Conservation (phyloP, 2,113 vertebrate genomes). For the Melanerpes formicivorus region DNA sequence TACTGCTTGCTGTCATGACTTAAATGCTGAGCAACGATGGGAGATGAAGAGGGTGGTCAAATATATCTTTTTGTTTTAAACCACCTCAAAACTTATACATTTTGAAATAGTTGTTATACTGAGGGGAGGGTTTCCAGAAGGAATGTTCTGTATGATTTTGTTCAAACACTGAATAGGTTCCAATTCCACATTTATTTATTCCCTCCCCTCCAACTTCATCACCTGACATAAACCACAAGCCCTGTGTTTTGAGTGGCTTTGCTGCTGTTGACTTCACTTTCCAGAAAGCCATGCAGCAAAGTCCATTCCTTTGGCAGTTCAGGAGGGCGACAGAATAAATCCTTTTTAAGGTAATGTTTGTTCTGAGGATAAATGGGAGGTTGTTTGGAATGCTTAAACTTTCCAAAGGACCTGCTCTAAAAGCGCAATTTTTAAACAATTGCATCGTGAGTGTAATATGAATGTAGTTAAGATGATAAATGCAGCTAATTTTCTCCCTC, state of each 20-base stretch:
- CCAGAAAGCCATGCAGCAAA: not conserved
- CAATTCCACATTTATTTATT: not conserved
- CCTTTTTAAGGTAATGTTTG: slow-evolving; percentile 63
- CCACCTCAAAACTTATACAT: not conserved
- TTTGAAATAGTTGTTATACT: not conserved
- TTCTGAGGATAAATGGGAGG: slow-evolving; percentile 56
- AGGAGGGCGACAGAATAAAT: slow-evolving; percentile 26
- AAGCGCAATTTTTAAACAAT: slow-evolving; percentile 77
- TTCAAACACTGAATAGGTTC: not conserved
- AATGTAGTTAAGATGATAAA: slow-evolving; percentile 66
- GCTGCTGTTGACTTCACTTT: not conserved
- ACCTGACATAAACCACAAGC: not conserved
- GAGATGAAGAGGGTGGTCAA: not conserved
- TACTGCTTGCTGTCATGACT: not conserved
- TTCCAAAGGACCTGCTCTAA: slow-evolving; percentile 72
- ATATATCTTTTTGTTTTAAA: no score
- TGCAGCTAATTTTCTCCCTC: slow-evolving; percentile 66
- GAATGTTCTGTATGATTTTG: not conserved
- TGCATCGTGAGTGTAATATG: slow-evolving; percentile 74
- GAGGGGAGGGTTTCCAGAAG: not conserved
- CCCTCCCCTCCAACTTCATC: not conserved
- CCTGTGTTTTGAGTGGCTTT: not conserved
- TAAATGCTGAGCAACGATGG: not conserved
- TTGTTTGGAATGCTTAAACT: slow-evolving; percentile 75
- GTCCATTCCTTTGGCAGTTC: slow-evolving; percentile 19